Percentiles rank a stretch among this genome's conserved stretches.
Evolutionary conservation across 2,888 invertebrate genomes (phyloP).

Genomic region (Hydroisotoma schaefferi): DNA sequence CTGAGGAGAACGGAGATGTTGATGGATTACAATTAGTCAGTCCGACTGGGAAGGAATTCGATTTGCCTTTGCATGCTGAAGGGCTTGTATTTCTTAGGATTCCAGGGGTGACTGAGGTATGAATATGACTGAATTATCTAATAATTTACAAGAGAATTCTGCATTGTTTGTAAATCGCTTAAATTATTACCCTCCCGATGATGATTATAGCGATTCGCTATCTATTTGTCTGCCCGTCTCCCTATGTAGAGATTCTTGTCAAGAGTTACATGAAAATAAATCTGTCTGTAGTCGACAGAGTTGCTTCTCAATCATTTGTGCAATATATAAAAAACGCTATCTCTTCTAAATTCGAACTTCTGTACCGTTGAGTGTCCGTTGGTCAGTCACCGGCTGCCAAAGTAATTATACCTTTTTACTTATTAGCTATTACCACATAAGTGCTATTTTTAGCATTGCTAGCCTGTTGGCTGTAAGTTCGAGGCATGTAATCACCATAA

Average conservation of each 20-base stretch:
- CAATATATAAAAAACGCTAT: no score
- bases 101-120: constrained; percentile 49
- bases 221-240: not conserved
- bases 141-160: constrained; percentile 7
- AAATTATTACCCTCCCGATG: no score
- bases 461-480: not conserved
- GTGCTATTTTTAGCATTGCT: constrained; percentile 12
- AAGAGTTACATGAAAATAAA: constrained; percentile 1
- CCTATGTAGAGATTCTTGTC: constrained; percentile 31
- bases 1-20: constrained; percentile 48
- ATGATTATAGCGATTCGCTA: not conserved
- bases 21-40: constrained; percentile 49
- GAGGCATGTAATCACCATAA: no score
- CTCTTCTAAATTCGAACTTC: no score
- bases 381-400: not conserved
- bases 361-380: no score
- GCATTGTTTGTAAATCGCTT: no score
- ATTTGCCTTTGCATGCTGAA: constrained; percentile 47
- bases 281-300: no score
- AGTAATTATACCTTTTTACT: constrained; percentile 1
- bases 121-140: no score
- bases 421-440: constrained; percentile 9
- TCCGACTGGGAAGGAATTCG: constrained; percentile 48
- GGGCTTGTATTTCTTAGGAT: constrained; percentile 48
- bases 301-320: no score